Evolutionary conservation across 2,888 invertebrate species (phyloP).

Genomic region (Drosophila nr. medialis): DNA sequence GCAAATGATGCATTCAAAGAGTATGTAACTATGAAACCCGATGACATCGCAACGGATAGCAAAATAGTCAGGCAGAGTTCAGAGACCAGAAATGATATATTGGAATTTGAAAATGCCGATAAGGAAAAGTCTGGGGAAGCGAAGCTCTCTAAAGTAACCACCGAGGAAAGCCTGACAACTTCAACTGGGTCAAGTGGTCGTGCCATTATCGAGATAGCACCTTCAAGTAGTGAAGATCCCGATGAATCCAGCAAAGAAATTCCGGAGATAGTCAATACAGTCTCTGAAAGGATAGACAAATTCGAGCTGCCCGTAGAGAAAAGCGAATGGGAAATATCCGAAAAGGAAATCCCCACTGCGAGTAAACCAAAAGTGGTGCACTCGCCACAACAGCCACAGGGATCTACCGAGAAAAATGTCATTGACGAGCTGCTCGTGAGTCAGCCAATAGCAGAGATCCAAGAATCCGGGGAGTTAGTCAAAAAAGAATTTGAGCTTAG

Average conservation of each 20-base stretch:
- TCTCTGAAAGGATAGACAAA: conserved; percentile 66
- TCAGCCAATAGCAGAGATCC: conserved; percentile 89
- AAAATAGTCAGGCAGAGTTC: conserved; percentile 83
- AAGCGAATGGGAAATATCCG: conserved; percentile 83
- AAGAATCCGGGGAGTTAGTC: conserved; percentile 89
- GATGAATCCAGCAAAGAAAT: conserved; percentile 79
- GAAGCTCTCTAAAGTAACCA: conserved; percentile 68
- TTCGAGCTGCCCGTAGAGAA: conserved; percentile 81
- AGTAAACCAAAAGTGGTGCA: conserved; percentile 78
- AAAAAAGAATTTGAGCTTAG: conserved; percentile 91
- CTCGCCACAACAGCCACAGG: conserved; percentile 68
- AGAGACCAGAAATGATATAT: conserved; percentile 83
- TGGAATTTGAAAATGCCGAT: conserved; percentile 74
- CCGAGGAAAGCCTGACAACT: conserved; percentile 73
- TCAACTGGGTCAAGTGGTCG: conserved; percentile 75
- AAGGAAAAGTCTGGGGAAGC: conserved; percentile 59
- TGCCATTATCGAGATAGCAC: conserved; percentile 68
- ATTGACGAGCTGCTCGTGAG: conserved; percentile 86
- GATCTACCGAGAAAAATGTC: conserved; percentile 72
- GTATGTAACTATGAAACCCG: conserved; percentile 76
- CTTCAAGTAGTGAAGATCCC: conserved; percentile 73
- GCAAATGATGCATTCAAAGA: conserved; percentile 79
- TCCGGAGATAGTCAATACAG: conserved; percentile 72
- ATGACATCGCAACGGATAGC: conserved; percentile 57
- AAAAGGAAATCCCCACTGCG: conserved; percentile 78